Evolutionary conservation across 2,113 vertebrate species (phyloP).

Genomic region (Progne subis): DNA sequence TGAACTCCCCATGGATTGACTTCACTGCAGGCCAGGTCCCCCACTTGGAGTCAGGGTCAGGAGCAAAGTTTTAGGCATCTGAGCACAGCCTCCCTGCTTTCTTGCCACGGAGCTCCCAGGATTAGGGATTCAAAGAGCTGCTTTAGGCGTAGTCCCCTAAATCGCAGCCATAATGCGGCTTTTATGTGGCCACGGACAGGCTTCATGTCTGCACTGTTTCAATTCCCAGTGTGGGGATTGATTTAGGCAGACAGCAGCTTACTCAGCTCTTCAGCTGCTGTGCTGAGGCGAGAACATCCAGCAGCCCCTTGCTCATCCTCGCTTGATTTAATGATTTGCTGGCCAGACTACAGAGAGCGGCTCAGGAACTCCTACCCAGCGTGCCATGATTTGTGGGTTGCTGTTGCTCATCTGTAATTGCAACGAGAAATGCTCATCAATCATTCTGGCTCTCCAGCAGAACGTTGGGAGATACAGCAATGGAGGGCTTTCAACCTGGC

Average conservation of each 20-base stretch:
- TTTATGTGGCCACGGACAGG: background rate
- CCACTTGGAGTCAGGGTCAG: background rate
- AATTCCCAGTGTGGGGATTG: background rate
- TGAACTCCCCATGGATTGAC: background rate
- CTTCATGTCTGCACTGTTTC: background rate
- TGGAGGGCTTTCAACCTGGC: background rate
- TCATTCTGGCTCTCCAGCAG: background rate
- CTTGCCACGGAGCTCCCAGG: background rate
- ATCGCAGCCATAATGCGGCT: background rate
- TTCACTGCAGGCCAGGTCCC: background rate
- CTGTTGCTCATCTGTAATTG: constrained; percentile 34
- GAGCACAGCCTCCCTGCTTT: background rate
- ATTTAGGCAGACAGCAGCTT: constrained; percentile 42
- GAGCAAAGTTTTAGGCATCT: background rate
- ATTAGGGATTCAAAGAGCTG: background rate
- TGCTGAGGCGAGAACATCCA: constrained; percentile 1
- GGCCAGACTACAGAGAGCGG: constrained; percentile 14
- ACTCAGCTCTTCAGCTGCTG: constrained; percentile 37
- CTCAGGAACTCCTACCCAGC: background rate
- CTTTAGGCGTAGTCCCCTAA: background rate
- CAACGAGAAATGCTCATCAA: background rate
- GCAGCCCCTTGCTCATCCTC: constrained; percentile 50
- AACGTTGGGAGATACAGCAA: background rate
- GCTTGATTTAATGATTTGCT: constrained; percentile 36
- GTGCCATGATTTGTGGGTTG: background rate